Conservation (phyloP, 2,113 vertebrate genomes). For the Casuarius casuarius region DNA sequence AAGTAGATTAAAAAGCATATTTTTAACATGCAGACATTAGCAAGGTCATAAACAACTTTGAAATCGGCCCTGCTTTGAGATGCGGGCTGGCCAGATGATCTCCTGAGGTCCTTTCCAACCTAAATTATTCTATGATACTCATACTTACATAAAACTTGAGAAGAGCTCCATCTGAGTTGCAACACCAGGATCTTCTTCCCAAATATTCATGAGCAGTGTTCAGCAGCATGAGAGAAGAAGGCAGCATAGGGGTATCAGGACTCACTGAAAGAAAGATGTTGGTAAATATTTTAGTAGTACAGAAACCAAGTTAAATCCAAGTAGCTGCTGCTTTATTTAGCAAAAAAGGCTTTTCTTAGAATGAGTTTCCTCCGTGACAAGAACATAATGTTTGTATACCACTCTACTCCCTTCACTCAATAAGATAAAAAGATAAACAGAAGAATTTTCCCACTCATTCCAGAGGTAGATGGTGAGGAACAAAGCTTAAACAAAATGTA, state of each 20-base stretch:
- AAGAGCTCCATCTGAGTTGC: conserved; percentile 91
- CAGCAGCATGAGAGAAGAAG: conserved; percentile 94
- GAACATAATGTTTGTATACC: background rate
- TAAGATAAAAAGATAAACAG: background rate
- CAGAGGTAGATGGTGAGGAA: background rate
- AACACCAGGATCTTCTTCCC: conserved; percentile 93
- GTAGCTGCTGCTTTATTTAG: background rate
- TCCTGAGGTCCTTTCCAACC: background rate
- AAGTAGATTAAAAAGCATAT: background rate
- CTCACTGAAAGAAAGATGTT: conserved; percentile 57
- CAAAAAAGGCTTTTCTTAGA: background rate
- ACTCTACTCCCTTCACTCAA: background rate
- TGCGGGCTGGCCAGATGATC: background rate
- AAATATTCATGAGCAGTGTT: conserved; percentile 96
- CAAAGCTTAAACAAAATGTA: background rate
- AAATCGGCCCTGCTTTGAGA: background rate
- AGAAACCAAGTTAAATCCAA: background rate
- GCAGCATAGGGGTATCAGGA: conserved; percentile 86
- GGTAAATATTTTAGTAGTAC: background rate
- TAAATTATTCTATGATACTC: background rate
- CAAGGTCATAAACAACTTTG: background rate
- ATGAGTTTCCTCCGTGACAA: background rate
- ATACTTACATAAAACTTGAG: conserved; percentile 94
- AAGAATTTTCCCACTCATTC: background rate
- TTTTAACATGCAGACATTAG: background rate